Base-by-base conservation (phyloP, 2,888 invertebrate species). In the Dryadula phaetusa region DNA sequence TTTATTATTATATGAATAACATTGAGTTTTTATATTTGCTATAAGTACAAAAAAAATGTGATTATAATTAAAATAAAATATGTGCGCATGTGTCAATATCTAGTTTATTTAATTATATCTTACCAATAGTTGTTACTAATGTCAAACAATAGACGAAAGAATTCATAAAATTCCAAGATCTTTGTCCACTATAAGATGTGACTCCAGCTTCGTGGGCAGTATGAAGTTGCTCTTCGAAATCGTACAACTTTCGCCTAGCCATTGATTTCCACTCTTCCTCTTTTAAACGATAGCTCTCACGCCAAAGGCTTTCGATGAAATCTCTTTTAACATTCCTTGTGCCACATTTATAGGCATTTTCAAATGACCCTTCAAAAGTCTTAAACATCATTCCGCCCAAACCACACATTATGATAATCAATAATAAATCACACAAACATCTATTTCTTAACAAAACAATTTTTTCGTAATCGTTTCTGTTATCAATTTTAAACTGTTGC, bases 211-310 rank as follows among this genome's bases (percentile, higher is more conserved):
- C 97, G 78, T 96, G 96, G 0, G 98, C 97, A 0, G 94, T 94
- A 77, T 97, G 96, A 37, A 98, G 88, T 80, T 97, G 97, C 71
- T 96, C 95, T 84, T 98, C 98, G 81, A 98, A 98, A 72, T 95
- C 95, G 81, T 95, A 95, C 63, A 98, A 85, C 81, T 96, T 96
- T 74, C 94, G 94, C 66, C 98, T 93, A 0, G 98, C 98, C 90
- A 96, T 93, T 12, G 96, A 96, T 80, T 97, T 97, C 98, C 98
- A 98, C 80, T 98, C 97, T 60, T 98, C 97, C 83, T 97, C 97
- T 64, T 95, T 94, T 87, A 97, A 89, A 79, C 95, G 95, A 82
- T 97, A 96, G 84, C 97, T 97, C 68, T 95, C 94, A 62, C 94
- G 92, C 97, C 98, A 97, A 47, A 98, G 92, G 70, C 94, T 94